Evolutionary conservation across 2,113 vertebrate species (phyloP).

Genomic region (Indicator indicator): DNA sequence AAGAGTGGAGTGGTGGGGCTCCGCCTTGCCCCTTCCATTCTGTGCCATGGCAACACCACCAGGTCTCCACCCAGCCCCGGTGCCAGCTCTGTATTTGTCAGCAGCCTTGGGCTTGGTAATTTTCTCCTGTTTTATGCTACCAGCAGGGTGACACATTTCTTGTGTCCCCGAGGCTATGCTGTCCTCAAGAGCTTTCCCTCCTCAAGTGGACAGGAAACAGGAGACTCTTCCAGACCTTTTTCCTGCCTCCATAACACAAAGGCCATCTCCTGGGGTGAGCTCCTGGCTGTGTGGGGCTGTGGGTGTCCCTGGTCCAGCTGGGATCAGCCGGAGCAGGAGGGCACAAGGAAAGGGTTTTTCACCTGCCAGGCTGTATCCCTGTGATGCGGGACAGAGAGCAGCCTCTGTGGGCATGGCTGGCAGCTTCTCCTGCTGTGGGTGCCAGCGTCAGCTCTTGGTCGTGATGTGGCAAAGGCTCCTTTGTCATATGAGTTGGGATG

Average conservation of each 20-base stretch:
- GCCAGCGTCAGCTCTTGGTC: fast-evolving
- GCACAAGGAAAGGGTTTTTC: background rate
- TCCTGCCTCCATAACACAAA: background rate
- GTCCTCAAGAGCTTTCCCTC: background rate
- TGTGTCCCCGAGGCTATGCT: background rate
- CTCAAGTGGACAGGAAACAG: background rate
- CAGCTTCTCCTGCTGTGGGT: fast-evolving
- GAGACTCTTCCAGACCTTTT: background rate
- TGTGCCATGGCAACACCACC: too few species aligned
- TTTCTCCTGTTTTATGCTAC: too few species aligned
- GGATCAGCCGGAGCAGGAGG: background rate
- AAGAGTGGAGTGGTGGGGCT: too few species aligned
- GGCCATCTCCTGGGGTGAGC: fast-evolving
- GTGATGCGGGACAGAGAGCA: background rate
- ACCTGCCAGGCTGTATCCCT: background rate
- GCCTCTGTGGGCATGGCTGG: background rate
- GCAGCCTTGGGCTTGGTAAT: too few species aligned
- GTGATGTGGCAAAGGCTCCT: background rate
- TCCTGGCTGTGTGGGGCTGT: background rate
- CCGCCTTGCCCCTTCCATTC: too few species aligned
- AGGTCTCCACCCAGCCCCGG: too few species aligned
- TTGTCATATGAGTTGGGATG: background rate
- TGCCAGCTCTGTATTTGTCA: too few species aligned
- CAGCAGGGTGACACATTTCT: background rate
- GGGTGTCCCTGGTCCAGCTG: background rate